phyloP scores from a whole-genome alignment of 2,888 invertebrate species.

The Chymomyza amoena region DNA sequence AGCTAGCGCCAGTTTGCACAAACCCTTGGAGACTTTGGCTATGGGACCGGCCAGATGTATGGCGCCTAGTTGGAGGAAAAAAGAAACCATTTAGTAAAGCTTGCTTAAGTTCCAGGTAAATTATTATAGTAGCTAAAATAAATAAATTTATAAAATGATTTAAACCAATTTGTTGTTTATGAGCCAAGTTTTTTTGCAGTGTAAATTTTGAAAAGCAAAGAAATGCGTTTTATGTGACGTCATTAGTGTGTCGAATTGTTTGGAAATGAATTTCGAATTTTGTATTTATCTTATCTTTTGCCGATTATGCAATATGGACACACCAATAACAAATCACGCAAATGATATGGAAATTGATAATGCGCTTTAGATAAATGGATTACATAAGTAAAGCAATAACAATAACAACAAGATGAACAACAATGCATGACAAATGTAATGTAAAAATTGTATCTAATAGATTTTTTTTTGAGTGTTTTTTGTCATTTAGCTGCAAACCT shows the following conservation, averaged over 20 bases:
- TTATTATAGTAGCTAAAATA: background rate
- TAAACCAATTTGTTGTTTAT: background rate
- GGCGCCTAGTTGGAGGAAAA: conserved; percentile 82
- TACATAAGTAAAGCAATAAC: conserved; percentile 20
- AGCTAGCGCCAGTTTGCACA: conserved; percentile 91
- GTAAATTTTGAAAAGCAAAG: background rate
- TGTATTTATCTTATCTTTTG: background rate
- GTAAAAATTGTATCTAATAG: conserved; percentile 12
- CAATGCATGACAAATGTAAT: conserved; percentile 16
- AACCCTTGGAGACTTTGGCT: conserved; percentile 90
- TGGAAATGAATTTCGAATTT: background rate
- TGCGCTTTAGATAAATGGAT: background rate
- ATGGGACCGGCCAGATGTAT: conserved; percentile 90
- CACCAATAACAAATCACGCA: background rate
- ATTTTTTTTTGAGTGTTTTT: conserved; percentile 30
- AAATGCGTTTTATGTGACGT: background rate
- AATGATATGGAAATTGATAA: background rate
- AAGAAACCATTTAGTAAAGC: conserved; percentile 9
- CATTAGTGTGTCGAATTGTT: conserved; percentile 23
- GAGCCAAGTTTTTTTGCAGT: background rate
- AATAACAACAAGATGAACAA: conserved; percentile 35
- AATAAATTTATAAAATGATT: background rate
- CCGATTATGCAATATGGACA: background rate
- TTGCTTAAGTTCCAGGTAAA: background rate
- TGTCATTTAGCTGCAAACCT: conserved; percentile 80